A percentile compares a stretch with the other conserved stretches of the same genome.
Evolutionary conservation across 2,113 vertebrate species (phyloP).

Genomic region (Salvelinus namaycush): DNA sequence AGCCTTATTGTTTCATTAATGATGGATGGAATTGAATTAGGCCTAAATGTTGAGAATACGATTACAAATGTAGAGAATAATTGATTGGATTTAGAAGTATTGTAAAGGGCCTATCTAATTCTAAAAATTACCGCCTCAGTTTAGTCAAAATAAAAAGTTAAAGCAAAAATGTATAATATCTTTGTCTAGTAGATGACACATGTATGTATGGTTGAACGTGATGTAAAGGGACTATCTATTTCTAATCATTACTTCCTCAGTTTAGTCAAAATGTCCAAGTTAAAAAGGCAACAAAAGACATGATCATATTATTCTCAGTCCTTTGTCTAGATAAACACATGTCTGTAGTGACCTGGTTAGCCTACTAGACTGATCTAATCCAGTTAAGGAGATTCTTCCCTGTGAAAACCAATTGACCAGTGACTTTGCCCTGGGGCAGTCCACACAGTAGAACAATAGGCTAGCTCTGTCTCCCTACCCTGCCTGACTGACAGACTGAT

Average conservation of each 20-base stretch:
- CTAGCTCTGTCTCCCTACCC: conserved; percentile 70
- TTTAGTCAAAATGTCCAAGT: neutral
- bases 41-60: conserved; percentile 16
- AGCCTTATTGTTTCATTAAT: conserved; percentile 22
- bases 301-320: neutral
- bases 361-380: conserved; percentile 64
- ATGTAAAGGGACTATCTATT: too few relatives aligned
- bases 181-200: neutral
- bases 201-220: conserved; percentile 12
- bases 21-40: conserved; percentile 29
- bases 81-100: neutral
- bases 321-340: conserved; percentile 8
- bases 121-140: too few relatives aligned
- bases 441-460: conserved; percentile 73
- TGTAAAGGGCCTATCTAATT: neutral
- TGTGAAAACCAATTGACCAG: conserved; percentile 77
- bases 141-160: neutral
- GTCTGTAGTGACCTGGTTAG: conserved; percentile 67
- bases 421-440: conserved; percentile 75
- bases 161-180: neutral
- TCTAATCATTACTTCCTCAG: too few relatives aligned
- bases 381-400: conserved; percentile 73
- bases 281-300: neutral
- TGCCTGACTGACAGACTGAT: conserved; percentile 20
- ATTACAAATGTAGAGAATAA: conserved; percentile 4